phyloP scores from a whole-genome alignment of 1,140 invertebrate genomes.

The Orius laevigatus region DNA sequence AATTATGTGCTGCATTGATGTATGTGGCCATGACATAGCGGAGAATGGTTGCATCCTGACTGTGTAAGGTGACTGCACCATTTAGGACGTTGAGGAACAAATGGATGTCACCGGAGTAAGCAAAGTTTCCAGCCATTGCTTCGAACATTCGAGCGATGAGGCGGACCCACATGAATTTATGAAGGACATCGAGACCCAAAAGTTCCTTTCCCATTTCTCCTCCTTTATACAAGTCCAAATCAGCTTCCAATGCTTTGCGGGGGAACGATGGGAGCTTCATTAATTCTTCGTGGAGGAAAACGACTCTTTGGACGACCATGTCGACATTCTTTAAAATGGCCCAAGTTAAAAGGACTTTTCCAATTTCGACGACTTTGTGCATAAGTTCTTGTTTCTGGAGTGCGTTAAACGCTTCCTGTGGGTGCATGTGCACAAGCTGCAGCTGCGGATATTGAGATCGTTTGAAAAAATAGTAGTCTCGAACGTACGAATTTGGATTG shows the following conservation, averaged over 20 bases:
- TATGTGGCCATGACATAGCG: conserved; percentile 92
- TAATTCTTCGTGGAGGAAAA: conserved; percentile 97
- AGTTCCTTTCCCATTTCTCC: conserved; percentile 85
- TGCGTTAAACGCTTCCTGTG: conserved; percentile 76
- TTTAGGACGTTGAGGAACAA: conserved; percentile 96
- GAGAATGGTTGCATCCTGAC: conserved; percentile 89
- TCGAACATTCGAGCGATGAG: conserved; percentile 95
- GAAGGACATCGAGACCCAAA: conserved; percentile 84
- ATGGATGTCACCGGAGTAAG: conserved; percentile 92
- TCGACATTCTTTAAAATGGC: conserved; percentile 79
- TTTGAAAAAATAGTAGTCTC: conserved; percentile 99
- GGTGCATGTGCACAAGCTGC: conserved; percentile 84
- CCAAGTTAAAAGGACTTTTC: conserved; percentile 81
- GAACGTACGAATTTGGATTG: conserved; percentile 81
- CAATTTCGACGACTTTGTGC: conserved; percentile 93
- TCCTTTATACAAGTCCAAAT: conserved; percentile 82
- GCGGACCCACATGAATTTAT: conserved; percentile 98
- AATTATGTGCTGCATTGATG: conserved; percentile 94
- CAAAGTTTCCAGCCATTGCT: conserved; percentile 96
- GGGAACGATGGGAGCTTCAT: conserved; percentile 98
- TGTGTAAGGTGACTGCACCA: conserved; percentile 89
- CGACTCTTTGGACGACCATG: conserved; percentile 86
- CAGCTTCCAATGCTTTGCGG: conserved; percentile 89
- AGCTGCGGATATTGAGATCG: conserved; percentile 95
- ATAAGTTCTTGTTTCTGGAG: conserved; percentile 83